Base-by-base conservation (phyloP, 2,113 vertebrate genomes). In the Tragelaphus buxtoni region DNA sequence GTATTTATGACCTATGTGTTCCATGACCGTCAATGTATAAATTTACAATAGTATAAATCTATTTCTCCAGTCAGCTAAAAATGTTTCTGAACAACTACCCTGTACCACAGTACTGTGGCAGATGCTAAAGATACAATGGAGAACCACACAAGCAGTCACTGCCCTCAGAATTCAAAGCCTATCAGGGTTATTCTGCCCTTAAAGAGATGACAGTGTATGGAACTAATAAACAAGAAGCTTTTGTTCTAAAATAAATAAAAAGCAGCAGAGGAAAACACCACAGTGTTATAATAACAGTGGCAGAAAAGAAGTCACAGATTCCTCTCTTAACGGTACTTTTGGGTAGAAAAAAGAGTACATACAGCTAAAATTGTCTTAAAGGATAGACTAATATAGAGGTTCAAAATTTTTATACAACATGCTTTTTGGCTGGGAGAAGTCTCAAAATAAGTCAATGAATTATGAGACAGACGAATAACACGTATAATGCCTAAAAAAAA, bases 401-500 rank as follows among this genome's bases (percentile, higher is more conserved):
- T 76, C 42, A 91, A 95, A 94, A 42, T 91, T 88, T 92, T 80
- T 55, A 85, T 1, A 58, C 5, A 88, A 49, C 47, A 93, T 87
- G 92, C 45, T 88, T 47, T 85, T 83, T 80, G 39, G 7, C 39
- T 76, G 20, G 4, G 22, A 94, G 60, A 76, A 49, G 82, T 81
- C 69, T 96, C 45, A 90, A 92, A 77, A 90, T 58, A 77, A 89
- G 17, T 91, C 42, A 92, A 11, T 90, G 35, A 94, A 55, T 72
- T 80, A 80, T 49, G 51, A 91, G 22, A 89, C 32, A 76, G 47
- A 76, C 17, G 24, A 93, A 56, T 7, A 69, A 9, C 51, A 89
- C 94, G 69, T 13, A 2, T 61, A 87, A 79, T 61, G 9, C 49
- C 55, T 92, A 9, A 58, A 93, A 97, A 86, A 60, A 80, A 35